Evolutionary conservation across 2,888 invertebrate species (phyloP), one percentile per base, ranked within the genome.

Genomic region (Liposcelis brunnea): DNA sequence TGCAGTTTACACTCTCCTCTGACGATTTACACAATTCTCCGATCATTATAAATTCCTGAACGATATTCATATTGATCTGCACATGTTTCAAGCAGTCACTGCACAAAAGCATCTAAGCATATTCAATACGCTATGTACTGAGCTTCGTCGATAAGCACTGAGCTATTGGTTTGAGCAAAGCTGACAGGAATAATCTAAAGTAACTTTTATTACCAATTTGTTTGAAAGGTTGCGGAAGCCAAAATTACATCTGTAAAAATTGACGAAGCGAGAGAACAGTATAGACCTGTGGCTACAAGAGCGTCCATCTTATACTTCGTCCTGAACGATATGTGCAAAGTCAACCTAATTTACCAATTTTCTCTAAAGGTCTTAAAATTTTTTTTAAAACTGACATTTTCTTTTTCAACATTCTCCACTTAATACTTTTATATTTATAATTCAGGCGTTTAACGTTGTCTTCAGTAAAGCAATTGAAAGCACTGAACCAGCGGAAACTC

Each of bases 271-370:
- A 70, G 93, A 53, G 91, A 94, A 61, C 75, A 76, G 58, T 94
- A 94, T 62, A 71, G 85, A 50, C 77, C 80, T 5, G 90, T 87
- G 1, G 90, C 93, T 0, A 71, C 77, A 1, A 66, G 93, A 49
- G 90, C 90, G 0, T 90, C 93, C 0, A 70, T 94, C 1, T 68
- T 94, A 1, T 94, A 94, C 62, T 95, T 95, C 61, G 86, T 93
- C 49, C 67, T 95, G 49, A 93, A 89, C 58, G 93, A 94, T 56
- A 64, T 95, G 43, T 75, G 80, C 65, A 86, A 86, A 63, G 90
- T 94, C 55, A 90, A 93, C 63, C 85, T 86, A 37, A 86, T 95
- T 59, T 95, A 95, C 63, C 91, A 93, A 62, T 94, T 94, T 66
- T 93, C 93, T 0, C 65, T 94, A 47, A 93, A 93, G 64, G 70